These are phyloP conservation scores for Myripristis murdjan DNA, from an alignment of 2,797 vertebrate species.

Conservation along the genomic window DNA sequence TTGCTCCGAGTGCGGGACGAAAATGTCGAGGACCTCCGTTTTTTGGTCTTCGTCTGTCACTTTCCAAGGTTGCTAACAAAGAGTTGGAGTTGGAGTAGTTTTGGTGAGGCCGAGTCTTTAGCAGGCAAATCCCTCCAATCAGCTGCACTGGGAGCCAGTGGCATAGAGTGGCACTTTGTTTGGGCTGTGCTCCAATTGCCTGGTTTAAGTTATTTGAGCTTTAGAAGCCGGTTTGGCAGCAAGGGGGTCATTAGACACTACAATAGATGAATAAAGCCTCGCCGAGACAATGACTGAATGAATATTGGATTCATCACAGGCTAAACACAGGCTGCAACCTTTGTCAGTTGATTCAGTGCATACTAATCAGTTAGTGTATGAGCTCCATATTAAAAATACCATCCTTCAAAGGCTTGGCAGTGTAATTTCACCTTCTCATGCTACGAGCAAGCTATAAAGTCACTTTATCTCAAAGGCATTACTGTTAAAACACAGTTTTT, in stretches of 20 bases:
- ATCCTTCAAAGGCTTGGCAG: not conserved
- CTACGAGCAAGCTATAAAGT: no score
- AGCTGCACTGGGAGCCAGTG: constrained; percentile 22
- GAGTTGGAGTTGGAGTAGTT: constrained; percentile 24
- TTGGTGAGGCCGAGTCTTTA: constrained; percentile 24
- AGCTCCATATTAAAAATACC: not conserved
- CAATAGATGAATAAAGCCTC: not conserved
- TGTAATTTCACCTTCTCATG: not conserved
- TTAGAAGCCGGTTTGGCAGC: constrained; percentile 1
- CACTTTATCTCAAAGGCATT: no score
- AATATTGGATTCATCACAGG: not conserved
- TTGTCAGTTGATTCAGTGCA: not conserved
- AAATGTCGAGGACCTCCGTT: constrained; percentile 2
- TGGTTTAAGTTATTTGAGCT: constrained; percentile 21
- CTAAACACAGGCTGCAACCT: not conserved
- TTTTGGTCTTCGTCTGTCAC: constrained; percentile 20
- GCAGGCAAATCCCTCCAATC: constrained; percentile 39
- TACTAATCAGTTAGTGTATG: not conserved
- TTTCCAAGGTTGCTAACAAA: constrained; percentile 36
- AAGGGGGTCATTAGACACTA: constrained; percentile 6
- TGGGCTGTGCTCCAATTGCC: constrained; percentile 12
- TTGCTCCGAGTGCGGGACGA: constrained; percentile 15
- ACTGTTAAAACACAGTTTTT: not conserved
- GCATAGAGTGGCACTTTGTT: constrained; percentile 9
- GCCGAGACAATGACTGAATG: no score